Evolutionary conservation across 2,888 invertebrate genomes (phyloP), one percentile per base, ranked within the genome.

Genomic region (Nesidiocoris tenuis): DNA sequence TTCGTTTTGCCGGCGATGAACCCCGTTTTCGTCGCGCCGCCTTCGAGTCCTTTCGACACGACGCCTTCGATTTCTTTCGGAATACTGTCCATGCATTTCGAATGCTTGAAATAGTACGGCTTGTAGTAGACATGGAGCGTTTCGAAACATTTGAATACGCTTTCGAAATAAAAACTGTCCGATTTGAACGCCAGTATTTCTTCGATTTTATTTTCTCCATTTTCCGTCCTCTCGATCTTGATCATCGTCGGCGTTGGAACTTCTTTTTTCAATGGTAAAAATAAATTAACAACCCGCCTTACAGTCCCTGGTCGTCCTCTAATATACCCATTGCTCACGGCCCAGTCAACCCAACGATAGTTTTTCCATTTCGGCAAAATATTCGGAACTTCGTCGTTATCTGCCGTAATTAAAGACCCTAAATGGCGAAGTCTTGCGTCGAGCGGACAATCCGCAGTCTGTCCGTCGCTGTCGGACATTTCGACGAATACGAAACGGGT

Each of bases 281-380:
- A 67, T 1, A 75, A 59, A 12, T 66, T 66, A 18, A 75, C 21
- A 22, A 75, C 66, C 18, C 75, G 55, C 25, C 75, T 22, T 3
- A 75, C 61, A 19, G 23, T 59, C 2, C 75, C 75, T 5, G 75
- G 75, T 21, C 39, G 57, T 2, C 79, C 79, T 74, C 75, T 22
- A 16, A 79, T 77, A n/a, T 75, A 24, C 54, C 77, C 76, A 56
- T 77, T 77, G 56, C 74, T 61, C 17, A 75, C 56, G 2, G 79
- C 78, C 78, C 78, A 79, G 19, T 77, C 76, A 17, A 74, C 75
- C 79, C 79, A 79, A 19, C 79, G 76, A 55, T 75, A 77, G 21
- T 71, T 65, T 65, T 79, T 79, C 79, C 79, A 79, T 57, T 68
- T 61, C 17, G 78, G 68, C 61, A 70, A 23, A 23, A 22, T 55